These are phyloP conservation scores for Syrrhaptes paradoxus DNA, from an alignment of 2,113 vertebrate species.

Conservation along the genomic window DNA sequence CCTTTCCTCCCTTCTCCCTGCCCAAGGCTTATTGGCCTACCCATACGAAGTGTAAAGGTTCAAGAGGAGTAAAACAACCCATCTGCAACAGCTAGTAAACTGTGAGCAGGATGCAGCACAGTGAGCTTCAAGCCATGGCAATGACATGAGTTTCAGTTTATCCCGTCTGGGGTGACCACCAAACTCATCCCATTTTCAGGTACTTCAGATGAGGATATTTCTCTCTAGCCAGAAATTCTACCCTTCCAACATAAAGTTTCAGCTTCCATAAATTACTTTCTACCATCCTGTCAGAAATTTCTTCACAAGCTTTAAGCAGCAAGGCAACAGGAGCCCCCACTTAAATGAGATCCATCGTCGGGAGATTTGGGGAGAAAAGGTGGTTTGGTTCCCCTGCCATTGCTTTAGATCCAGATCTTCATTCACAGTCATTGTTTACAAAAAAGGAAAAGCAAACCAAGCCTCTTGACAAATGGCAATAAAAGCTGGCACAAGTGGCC, in stretches of 20 bases:
- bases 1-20: background rate
- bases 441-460: background rate
- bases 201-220: background rate
- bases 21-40: background rate
- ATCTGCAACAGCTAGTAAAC: background rate
- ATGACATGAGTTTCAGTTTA: background rate
- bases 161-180: background rate
- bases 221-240: background rate
- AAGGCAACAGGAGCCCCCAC: background rate
- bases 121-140: background rate
- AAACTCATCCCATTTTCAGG: background rate
- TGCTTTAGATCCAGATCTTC: background rate
- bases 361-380: rapidly evolving
- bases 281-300: background rate
- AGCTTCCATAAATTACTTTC: background rate
- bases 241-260: background rate
- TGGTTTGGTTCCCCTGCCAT: background rate
- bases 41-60: background rate
- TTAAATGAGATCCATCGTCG: background rate
- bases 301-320: background rate
- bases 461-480: background rate
- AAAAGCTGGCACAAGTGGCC: background rate
- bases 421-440: background rate
- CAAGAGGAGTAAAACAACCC: background rate
- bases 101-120: background rate